Conservation (phyloP, 2,888 invertebrate species). For the Acleris emargana region DNA sequence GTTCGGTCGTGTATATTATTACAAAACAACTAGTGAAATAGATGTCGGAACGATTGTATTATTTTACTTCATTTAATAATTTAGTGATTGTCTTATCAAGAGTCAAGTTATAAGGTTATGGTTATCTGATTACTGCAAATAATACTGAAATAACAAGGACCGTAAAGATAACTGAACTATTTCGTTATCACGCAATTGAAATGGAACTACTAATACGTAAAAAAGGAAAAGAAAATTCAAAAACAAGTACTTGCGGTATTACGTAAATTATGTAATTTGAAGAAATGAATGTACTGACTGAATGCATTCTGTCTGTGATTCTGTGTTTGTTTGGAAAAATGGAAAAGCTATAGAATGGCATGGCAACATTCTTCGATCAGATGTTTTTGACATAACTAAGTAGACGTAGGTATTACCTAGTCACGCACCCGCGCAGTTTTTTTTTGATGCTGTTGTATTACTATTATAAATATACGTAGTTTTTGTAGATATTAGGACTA, state of each 20-base stretch:
- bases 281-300: slow-evolving; percentile 26
- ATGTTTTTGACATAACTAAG: slow-evolving; percentile 3
- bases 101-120: slow-evolving; percentile 34
- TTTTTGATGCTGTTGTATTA: too few species aligned
- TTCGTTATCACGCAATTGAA: not conserved
- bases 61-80: slow-evolving; percentile 27
- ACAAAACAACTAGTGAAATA: slow-evolving; percentile 19
- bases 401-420: not conserved
- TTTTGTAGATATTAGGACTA: too few species aligned
- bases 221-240: slow-evolving; percentile 14
- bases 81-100: slow-evolving; percentile 26
- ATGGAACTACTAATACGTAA: slow-evolving; percentile 7
- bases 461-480: too few species aligned
- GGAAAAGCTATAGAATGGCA: slow-evolving; percentile 7
- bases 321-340: slow-evolving; percentile 20
- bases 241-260: slow-evolving; percentile 31
- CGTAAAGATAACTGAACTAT: slow-evolving; percentile 2
- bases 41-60: slow-evolving; percentile 25
- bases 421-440: not conserved
- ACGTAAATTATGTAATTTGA: slow-evolving; percentile 29
- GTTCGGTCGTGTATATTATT: slow-evolving; percentile 20
- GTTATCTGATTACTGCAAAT: slow-evolving; percentile 30
- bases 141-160: slow-evolving; percentile 25
- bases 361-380: slow-evolving; percentile 27
- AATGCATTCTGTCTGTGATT: slow-evolving; percentile 12